Evolutionary conservation across 2,113 vertebrate genomes (phyloP).

Genomic region (Tiliqua scincoides): DNA sequence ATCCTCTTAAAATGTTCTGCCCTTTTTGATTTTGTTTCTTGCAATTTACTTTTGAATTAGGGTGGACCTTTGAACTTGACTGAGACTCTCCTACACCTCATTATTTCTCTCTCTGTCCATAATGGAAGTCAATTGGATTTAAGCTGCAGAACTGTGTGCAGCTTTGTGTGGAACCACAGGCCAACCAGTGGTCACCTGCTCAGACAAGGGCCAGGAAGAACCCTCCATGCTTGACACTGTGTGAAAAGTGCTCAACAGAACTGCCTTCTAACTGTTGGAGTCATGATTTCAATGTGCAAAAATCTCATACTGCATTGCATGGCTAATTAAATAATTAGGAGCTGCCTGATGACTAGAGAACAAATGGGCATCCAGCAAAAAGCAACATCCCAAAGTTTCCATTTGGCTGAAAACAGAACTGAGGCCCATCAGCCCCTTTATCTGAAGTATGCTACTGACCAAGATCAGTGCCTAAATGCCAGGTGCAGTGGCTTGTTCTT

Average conservation of each 20-base stretch:
- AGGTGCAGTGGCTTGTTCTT: too few relatives aligned
- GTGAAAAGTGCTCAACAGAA: slow-evolving; percentile 26
- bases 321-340: slow-evolving; percentile 66
- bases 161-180: too few relatives aligned
- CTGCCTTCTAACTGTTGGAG: slow-evolving; percentile 45
- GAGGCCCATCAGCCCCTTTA: not conserved
- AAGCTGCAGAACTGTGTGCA: not conserved
- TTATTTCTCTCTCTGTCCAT: not conserved
- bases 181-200: not conserved
- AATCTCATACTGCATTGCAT: not conserved
- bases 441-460: not conserved
- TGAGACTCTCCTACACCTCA: not conserved
- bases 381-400: not conserved
- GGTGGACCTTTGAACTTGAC: too few relatives aligned
- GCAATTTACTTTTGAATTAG: not conserved
- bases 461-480: not conserved
- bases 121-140: not conserved
- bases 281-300: slow-evolving; percentile 33
- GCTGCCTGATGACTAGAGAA: slow-evolving; percentile 33
- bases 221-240: rapidly evolving
- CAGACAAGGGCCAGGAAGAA: not conserved
- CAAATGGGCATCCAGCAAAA: not conserved
- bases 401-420: not conserved
- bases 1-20: not conserved
- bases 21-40: not conserved